phyloP scores from a whole-genome alignment of 2,797 vertebrate genomes.

The Syngnathus rostellatus region DNA sequence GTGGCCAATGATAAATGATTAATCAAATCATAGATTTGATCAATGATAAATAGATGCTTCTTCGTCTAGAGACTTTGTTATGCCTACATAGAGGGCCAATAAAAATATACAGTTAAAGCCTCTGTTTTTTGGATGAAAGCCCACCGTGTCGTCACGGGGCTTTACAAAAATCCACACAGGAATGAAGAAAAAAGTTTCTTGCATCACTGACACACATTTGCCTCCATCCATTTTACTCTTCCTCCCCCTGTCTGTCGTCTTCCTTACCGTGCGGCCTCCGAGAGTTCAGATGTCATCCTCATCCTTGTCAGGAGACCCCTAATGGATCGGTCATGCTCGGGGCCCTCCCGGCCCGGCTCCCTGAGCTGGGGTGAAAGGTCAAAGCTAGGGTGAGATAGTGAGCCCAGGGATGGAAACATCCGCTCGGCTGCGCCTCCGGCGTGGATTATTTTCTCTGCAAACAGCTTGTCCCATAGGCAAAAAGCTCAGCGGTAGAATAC shows the following conservation, averaged over 20 bases:
- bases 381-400: conserved; percentile 46
- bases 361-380: conserved; percentile 50
- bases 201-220: neutral
- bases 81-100: too few species aligned
- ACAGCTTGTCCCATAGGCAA: conserved; percentile 31
- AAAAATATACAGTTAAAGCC: too few species aligned
- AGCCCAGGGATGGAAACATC: conserved; percentile 44
- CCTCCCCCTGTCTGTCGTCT: conserved; percentile 24
- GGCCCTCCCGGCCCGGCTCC: conserved; percentile 60
- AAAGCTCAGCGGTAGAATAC: conserved; percentile 40
- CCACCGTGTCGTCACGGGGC: too few species aligned
- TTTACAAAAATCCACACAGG: too few species aligned
- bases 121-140: too few species aligned
- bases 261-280: conserved; percentile 37
- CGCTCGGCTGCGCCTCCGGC: conserved; percentile 38
- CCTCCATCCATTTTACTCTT: neutral
- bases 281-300: conserved; percentile 69
- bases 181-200: too few species aligned
- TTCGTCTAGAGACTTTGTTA: neutral
- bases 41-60: neutral
- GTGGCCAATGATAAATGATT: neutral
- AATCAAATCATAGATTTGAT: neutral
- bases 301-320: conserved; percentile 63
- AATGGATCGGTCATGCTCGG: conserved; percentile 67
- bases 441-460: conserved; percentile 59